Percentiles rank a stretch among this genome's conserved stretches.
Evolutionary conservation across 2,888 invertebrate species (phyloP).

Genomic region (Papilio protenor): DNA sequence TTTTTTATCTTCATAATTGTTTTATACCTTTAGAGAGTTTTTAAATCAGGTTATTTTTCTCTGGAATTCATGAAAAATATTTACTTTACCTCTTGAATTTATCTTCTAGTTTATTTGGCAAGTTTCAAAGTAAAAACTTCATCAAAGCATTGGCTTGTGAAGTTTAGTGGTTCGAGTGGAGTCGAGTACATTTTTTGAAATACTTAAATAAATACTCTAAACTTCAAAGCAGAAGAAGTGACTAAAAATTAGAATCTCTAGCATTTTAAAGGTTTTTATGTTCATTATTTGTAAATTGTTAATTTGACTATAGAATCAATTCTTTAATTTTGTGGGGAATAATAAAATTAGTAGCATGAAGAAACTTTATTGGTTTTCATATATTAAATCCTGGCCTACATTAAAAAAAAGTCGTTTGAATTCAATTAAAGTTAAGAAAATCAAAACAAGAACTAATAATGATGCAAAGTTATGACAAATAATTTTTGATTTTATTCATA

Average conservation of each 20-base stretch:
- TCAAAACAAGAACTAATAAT: background rate
- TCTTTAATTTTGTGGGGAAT: background rate
- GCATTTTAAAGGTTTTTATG: background rate
- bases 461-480: too few relatives aligned
- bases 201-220: constrained; percentile 11
- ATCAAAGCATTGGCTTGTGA: background rate
- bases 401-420: background rate
- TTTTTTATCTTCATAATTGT: too few relatives aligned
- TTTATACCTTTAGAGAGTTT: background rate
- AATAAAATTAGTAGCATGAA: background rate
- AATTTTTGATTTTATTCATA: background rate
- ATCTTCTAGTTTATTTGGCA: constrained; percentile 22
- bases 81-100: background rate
- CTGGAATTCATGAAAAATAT: background rate
- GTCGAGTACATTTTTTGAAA: constrained; percentile 5
- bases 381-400: too few relatives aligned
- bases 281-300: background rate
- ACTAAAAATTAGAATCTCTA: background rate
- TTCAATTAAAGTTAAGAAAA: background rate
- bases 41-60: background rate
- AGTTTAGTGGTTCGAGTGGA: constrained; percentile 1
- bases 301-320: background rate
- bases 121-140: constrained; percentile 35
- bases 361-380: too few relatives aligned
- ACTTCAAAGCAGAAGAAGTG: background rate